Evolutionary conservation across 2,888 invertebrate genomes (phyloP).

Genomic region (Cephus rjabovi): DNA sequence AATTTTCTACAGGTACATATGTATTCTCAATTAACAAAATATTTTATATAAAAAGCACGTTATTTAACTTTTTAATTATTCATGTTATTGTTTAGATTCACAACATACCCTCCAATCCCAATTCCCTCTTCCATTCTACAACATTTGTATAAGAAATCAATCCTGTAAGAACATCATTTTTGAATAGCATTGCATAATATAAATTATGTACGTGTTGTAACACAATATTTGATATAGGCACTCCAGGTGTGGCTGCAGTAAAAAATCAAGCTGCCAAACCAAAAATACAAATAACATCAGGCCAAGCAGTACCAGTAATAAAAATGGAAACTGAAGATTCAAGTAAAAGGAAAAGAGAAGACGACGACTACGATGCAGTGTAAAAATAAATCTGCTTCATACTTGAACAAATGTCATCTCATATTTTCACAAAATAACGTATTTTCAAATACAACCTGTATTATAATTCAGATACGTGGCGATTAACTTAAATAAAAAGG

Average conservation of each 20-base stretch:
- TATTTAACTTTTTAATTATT: neutral
- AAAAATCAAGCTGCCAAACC: conserved; percentile 54
- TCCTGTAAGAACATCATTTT: neutral
- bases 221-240: conserved; percentile 24
- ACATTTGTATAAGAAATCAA: neutral
- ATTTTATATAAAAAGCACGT: neutral
- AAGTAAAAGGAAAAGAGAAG: conserved; percentile 58
- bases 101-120: neutral
- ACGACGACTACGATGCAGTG: conserved; percentile 60
- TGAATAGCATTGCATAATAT: neutral
- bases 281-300: conserved; percentile 57
- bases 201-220: neutral
- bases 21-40: conserved; percentile 18
- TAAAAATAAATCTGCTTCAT: conserved; percentile 31
- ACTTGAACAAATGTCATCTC: neutral
- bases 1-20: conserved; percentile 69
- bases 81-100: neutral
- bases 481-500: neutral
- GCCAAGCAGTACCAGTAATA: conserved; percentile 48
- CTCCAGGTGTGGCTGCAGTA: conserved; percentile 37
- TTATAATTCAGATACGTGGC: conserved; percentile 13
- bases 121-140: neutral
- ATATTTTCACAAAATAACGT: conserved; percentile 11
- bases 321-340: conserved; percentile 56
- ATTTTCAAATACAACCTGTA: conserved; percentile 4